These are phyloP conservation scores for Vanessa tameamea DNA, from an alignment of 1,140 invertebrate genomes.

Conservation along the genomic window DNA sequence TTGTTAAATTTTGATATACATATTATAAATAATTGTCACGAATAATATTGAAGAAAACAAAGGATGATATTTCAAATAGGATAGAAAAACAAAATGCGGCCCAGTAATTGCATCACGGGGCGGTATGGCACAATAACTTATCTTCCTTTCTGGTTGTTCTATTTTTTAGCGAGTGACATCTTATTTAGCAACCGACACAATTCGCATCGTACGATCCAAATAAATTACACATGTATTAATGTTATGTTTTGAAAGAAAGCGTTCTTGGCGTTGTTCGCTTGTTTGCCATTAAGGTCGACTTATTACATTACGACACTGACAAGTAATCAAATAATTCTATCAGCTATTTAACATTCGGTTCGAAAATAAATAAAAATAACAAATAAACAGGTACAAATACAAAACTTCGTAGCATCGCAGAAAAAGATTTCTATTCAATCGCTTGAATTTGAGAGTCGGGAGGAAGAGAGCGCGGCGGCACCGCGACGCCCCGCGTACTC, in stretches of 20 bases:
- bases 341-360: background rate
- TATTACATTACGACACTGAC: background rate
- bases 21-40: background rate
- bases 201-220: background rate
- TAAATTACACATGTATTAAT: background rate
- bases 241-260: background rate
- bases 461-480: constrained; percentile 45
- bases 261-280: no score
- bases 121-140: constrained; percentile 26
- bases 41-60: background rate
- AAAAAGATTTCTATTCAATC: constrained; percentile 36
- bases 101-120: constrained; percentile 24
- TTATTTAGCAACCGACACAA: constrained; percentile 20
- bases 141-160: constrained; percentile 16
- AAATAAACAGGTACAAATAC: background rate
- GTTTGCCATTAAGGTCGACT: no score
- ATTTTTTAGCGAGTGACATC: constrained; percentile 20
- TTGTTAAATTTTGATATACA: background rate
- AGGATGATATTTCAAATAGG: background rate
- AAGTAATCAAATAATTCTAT: background rate
- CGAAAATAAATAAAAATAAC: background rate
- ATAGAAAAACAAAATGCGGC: constrained; percentile 11
- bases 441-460: constrained; percentile 29
- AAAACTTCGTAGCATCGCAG: background rate
- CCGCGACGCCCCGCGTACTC: constrained; percentile 59